phyloP scores from a whole-genome alignment of 2,797 vertebrate species.

The Rhinella marina region DNA sequence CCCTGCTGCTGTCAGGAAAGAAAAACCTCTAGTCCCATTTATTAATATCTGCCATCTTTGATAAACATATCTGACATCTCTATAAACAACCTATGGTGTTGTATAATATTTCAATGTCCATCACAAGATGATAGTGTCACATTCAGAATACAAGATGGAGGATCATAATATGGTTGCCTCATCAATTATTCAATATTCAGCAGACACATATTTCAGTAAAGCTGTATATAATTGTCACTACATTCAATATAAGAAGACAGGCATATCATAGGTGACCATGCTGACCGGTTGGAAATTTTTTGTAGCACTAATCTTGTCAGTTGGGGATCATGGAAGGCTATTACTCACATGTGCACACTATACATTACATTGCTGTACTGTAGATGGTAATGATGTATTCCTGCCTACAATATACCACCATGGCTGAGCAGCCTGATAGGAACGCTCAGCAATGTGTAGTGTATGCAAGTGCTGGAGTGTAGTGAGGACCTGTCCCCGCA shows the following conservation, averaged over 20 bases:
- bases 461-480: no score
- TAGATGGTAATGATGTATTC: no score
- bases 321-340: no score
- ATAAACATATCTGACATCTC: conserved; percentile 20
- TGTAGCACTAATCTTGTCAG: no score
- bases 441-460: no score
- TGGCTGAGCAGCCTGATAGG: no score
- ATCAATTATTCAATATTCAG: not conserved
- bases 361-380: no score
- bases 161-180: not conserved
- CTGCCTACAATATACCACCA: no score
- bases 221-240: not conserved
- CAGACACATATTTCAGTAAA: not conserved
- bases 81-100: not conserved
- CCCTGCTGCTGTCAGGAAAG: not conserved
- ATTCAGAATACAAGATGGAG: not conserved
- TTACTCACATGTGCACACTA: no score
- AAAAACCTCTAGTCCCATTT: not conserved
- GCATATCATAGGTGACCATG: not conserved
- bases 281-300: no score
- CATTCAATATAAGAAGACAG: not conserved
- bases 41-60: conserved; percentile 23
- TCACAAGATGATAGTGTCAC: not conserved
- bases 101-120: conserved; percentile 22
- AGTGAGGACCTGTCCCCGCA: no score